These are phyloP conservation scores for Tenthredo livida DNA, from an alignment of 2,888 invertebrate species.

Conservation along the genomic window DNA sequence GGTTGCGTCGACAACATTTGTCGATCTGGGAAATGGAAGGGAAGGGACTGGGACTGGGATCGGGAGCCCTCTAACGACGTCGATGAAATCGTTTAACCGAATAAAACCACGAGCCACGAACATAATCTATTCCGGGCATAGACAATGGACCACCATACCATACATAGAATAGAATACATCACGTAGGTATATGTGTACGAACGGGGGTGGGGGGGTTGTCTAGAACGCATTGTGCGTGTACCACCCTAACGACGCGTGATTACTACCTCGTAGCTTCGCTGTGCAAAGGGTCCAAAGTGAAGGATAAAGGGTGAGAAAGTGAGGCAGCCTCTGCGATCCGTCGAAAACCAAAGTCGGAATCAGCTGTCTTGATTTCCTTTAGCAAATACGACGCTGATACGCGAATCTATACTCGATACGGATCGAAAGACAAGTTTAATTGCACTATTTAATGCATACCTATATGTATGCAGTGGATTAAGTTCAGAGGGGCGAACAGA, in stretches of 20 bases:
- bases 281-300: slow-evolving; percentile 19
- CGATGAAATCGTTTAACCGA: slow-evolving; percentile 52
- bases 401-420: not conserved
- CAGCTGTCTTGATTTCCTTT: not conserved
- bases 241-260: slow-evolving; percentile 71
- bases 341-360: slow-evolving; percentile 10
- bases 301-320: not conserved
- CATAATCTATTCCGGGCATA: slow-evolving; percentile 45
- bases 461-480: not conserved
- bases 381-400: not conserved
- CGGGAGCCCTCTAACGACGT: slow-evolving; percentile 26
- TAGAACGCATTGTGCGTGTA: slow-evolving; percentile 74
- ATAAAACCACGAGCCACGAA: slow-evolving; percentile 39
- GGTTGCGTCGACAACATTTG: not conserved
- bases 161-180: slow-evolving; percentile 35
- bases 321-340: not conserved
- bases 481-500: not conserved
- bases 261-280: slow-evolving; percentile 62
- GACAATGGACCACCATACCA: slow-evolving; percentile 44
- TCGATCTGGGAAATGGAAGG: not conserved
- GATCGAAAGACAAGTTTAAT: slow-evolving; percentile 29
- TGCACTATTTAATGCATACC: slow-evolving; percentile 18
- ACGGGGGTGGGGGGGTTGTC: slow-evolving; percentile 47
- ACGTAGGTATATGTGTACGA: not conserved
- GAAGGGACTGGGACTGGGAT: not conserved